Conservation (phyloP, 1,140 invertebrate genomes). For the Nilaparvata lugens region DNA sequence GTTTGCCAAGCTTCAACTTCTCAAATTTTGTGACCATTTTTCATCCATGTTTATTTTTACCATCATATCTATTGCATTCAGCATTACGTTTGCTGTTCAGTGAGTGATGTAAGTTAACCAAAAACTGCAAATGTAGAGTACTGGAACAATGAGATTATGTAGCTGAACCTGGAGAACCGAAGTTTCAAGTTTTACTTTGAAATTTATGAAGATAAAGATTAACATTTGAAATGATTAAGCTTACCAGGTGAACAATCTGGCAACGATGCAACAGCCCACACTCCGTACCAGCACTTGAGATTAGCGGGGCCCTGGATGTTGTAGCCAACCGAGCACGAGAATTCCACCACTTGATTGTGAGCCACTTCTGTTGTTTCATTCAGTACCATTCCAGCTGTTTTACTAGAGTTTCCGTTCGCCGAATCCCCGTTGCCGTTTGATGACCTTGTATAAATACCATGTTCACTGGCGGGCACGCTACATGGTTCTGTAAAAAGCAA, state of each 20-base stretch:
- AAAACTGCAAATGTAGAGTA: too few species aligned
- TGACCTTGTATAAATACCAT: constrained; percentile 46
- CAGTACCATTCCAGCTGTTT: constrained; percentile 36
- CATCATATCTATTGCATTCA: too few species aligned
- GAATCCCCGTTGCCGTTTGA: constrained; percentile 2
- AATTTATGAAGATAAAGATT: too few species aligned
- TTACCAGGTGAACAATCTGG: constrained; percentile 66
- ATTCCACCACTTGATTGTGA: constrained; percentile 46
- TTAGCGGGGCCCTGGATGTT: constrained; percentile 57
- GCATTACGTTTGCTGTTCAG: too few species aligned
- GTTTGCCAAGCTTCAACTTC: too few species aligned
- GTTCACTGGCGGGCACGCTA: constrained; percentile 48
- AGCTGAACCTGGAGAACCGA: too few species aligned
- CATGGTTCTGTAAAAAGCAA: constrained; percentile 49
- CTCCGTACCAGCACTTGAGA: constrained; percentile 64
- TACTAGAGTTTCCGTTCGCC: not conserved
- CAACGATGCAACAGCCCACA: constrained; percentile 61
- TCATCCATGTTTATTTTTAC: too few species aligned
- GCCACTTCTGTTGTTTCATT: constrained; percentile 27
- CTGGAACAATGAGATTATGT: too few species aligned
- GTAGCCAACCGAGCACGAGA: constrained; percentile 56
- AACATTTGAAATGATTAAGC: not conserved
- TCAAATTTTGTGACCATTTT: too few species aligned
- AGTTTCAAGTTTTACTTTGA: too few species aligned
- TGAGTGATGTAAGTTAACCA: too few species aligned